Evolutionary conservation across 2,797 vertebrate genomes (phyloP), one percentile per base, ranked within the genome.

Genomic region (Acipenser ruthenus): DNA sequence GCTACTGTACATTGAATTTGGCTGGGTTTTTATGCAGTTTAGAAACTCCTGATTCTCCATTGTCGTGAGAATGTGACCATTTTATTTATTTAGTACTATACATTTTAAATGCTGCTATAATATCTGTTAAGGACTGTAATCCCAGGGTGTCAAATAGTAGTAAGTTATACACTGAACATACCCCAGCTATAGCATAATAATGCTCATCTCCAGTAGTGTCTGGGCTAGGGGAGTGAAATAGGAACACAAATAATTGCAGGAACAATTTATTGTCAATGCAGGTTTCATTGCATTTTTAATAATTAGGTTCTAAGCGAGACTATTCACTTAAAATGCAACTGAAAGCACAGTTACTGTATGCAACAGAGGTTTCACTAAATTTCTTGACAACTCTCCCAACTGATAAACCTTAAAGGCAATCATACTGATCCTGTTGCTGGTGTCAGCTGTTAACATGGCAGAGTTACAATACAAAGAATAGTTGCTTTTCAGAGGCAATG

Each of bases 401-500:
- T 55, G 53, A 55, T 10, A 55, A n/a, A 10, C 9, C 53, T 10
- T n/a, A 10, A 6, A 10, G n/a, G 53, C 53, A 55, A 55, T 10
- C 9, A n/a, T n/a, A 55, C n/a, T 10, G 53, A 55, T 55, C 53
- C n/a, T 55, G 53, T 6, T n/a, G n/a, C 53, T 55, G 53, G n/a
- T 15, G 8, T 62, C n/a, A 62, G 60, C 60, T 62, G n/a, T 62
- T 62, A 62, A 62, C 18, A 63, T 37, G 51, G 52, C 23, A 52
- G 15, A 52, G 37, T 6, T 15, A 12, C 59, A 67, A 52, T 67
- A 51, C 53, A 6, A 49, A 69, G 15, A 50, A 0, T 0, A 61
- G 67, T 51, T 68, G 3, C 3, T 69, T 60, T 68, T 47, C 67
- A 63, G 10, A 6, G 60, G 15, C 64, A 49, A 15, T 69, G 47